phyloP scores from a whole-genome alignment of 2,113 vertebrate genomes.

The Indicator maculatus region DNA sequence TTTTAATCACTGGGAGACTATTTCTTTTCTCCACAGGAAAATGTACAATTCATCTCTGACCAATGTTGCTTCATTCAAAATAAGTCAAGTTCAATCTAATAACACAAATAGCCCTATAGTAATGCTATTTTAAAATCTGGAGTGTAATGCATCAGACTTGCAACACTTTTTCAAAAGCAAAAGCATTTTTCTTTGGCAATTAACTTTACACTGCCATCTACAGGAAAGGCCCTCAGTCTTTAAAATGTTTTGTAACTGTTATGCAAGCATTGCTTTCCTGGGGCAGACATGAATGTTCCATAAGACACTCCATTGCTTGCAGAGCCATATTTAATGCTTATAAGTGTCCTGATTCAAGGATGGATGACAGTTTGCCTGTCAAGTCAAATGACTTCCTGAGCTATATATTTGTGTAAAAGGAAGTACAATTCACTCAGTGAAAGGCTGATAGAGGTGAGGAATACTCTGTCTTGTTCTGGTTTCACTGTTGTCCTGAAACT shows the following conservation, averaged over 20 bases:
- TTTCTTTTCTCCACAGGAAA: slow-evolving; percentile 13
- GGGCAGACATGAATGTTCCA: background rate
- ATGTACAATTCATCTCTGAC: slow-evolving; percentile 12
- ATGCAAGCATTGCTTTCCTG: background rate
- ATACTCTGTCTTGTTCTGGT: background rate
- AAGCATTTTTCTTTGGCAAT: slow-evolving; percentile 55
- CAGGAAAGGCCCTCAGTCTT: slow-evolving; percentile 26
- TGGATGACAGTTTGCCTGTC: background rate
- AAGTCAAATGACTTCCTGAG: background rate
- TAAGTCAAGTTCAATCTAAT: slow-evolving; percentile 20
- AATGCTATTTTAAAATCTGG: slow-evolving; percentile 11
- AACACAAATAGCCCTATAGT: background rate
- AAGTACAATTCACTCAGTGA: background rate
- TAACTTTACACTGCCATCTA: slow-evolving; percentile 64
- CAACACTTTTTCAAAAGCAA: background rate
- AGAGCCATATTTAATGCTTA: background rate
- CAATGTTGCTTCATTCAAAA: background rate
- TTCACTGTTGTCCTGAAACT: background rate
- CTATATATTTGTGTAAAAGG: background rate
- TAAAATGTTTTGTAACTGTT: background rate
- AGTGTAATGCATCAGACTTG: slow-evolving; percentile 11
- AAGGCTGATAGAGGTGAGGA: background rate
- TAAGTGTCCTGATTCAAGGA: background rate
- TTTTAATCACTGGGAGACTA: background rate
- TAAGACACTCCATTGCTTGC: background rate